These are phyloP conservation scores for Heliconius hortense DNA, from an alignment of 2,888 invertebrate genomes.

Conservation along the genomic window DNA sequence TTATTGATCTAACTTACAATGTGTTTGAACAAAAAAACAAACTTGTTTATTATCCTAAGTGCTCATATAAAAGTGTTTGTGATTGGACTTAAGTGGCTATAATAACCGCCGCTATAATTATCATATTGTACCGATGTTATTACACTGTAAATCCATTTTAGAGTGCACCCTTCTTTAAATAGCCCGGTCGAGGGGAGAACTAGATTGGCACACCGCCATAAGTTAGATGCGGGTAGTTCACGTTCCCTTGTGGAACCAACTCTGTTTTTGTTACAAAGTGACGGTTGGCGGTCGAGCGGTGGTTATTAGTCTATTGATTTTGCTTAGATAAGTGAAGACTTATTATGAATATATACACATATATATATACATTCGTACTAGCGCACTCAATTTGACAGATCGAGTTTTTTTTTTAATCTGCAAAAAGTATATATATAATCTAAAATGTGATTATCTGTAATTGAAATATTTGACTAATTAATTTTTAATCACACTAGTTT, in stretches of 20 bases:
- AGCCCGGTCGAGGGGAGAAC: conserved; percentile 61
- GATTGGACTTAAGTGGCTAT: conserved; percentile 25
- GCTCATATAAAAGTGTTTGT: not conserved
- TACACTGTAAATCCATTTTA: conserved; percentile 58
- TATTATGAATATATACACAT: conserved; percentile 26
- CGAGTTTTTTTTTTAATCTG: conserved; percentile 7
- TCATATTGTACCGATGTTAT: conserved; percentile 38
- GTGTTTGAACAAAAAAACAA: conserved; percentile 2
- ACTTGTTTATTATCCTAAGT: conserved; percentile 6
- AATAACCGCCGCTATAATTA: conserved; percentile 36
- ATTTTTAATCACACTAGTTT: not conserved
- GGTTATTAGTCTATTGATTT: conserved; percentile 71
- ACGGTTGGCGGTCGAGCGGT: conserved; percentile 55
- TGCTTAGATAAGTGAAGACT: conserved; percentile 55
- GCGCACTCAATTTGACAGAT: not conserved
- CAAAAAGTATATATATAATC: conserved; percentile 7
- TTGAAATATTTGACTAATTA: conserved; percentile 21
- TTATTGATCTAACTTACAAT: not conserved
- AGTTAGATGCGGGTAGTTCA: conserved; percentile 71
- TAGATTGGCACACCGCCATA: conserved; percentile 75
- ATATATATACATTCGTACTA: not conserved
- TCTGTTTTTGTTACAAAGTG: conserved; percentile 47
- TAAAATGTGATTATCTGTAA: not conserved
- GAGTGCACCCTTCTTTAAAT: conserved; percentile 69
- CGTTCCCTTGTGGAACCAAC: conserved; percentile 51